phyloP scores from a whole-genome alignment of 2,113 vertebrate species.

The Tetrao urogallus region DNA sequence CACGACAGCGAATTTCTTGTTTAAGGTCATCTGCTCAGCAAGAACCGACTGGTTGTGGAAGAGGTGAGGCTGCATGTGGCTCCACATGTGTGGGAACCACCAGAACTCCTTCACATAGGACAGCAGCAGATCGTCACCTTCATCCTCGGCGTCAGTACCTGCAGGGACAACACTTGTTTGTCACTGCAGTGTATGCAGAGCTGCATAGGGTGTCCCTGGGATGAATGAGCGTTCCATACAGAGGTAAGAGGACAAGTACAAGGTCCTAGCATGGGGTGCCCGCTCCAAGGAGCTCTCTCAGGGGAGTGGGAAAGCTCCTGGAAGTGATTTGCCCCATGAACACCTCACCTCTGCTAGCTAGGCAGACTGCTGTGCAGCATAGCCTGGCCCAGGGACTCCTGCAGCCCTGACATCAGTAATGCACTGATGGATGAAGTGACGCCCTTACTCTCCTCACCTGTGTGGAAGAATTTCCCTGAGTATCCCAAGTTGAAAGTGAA shows the following conservation, averaged over 20 bases:
- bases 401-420: accelerated
- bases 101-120: slow-evolving; percentile 95
- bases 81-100: slow-evolving; percentile 99
- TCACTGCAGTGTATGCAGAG: accelerated
- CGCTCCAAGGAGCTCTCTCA: background rate
- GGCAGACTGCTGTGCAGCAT: background rate
- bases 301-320: background rate
- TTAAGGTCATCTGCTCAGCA: slow-evolving; percentile 96
- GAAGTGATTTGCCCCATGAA: background rate
- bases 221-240: background rate
- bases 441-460: slow-evolving; percentile 80
- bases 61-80: slow-evolving; percentile 99
- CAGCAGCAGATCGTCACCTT: slow-evolving; percentile 93
- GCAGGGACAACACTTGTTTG: accelerated
- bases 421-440: accelerated
- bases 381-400: background rate
- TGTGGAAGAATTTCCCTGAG: slow-evolving; percentile 99
- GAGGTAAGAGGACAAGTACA: background rate
- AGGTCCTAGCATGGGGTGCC: background rate
- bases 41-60: slow-evolving; percentile 98
- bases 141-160: slow-evolving; percentile 95
- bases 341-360: background rate
- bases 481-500: slow-evolving; percentile 99
- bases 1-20: slow-evolving; percentile 97
- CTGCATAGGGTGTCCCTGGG: background rate